These are phyloP conservation scores for Sardinella longiceps DNA, from an alignment of 2,797 vertebrate species.

Conservation along the genomic window DNA sequence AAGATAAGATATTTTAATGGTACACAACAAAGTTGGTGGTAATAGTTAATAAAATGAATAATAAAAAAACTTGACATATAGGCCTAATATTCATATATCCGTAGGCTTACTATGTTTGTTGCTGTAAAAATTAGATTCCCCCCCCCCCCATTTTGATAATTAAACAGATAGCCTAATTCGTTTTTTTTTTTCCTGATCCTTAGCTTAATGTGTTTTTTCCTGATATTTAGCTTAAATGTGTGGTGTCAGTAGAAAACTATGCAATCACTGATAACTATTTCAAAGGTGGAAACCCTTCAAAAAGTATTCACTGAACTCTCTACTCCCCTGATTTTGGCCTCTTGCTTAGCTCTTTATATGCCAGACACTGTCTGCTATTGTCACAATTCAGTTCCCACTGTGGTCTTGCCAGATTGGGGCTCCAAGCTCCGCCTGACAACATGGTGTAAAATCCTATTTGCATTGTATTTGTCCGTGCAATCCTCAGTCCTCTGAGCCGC, in stretches of 20 bases:
- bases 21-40: no score
- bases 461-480: conserved; percentile 60
- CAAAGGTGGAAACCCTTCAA: conserved; percentile 46
- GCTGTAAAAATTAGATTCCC: no score
- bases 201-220: no score
- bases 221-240: background rate
- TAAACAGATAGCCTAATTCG: background rate
- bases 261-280: conserved; percentile 20
- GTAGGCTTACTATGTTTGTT: no score
- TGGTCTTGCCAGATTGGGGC: conserved; percentile 54
- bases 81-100: no score
- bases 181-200: background rate
- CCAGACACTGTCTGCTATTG: conserved; percentile 57
- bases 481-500: conserved; percentile 45
- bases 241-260: background rate
- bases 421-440: conserved; percentile 55
- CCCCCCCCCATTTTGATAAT: background rate
- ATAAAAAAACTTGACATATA: no score
- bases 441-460: conserved; percentile 66
- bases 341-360: conserved; percentile 50
- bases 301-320: conserved; percentile 73
- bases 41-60: background rate
- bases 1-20: no score
- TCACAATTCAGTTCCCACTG: conserved; percentile 58
- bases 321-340: conserved; percentile 71